Base-by-base conservation (phyloP, 2,113 vertebrate genomes). In the Phainopepla nitens region DNA sequence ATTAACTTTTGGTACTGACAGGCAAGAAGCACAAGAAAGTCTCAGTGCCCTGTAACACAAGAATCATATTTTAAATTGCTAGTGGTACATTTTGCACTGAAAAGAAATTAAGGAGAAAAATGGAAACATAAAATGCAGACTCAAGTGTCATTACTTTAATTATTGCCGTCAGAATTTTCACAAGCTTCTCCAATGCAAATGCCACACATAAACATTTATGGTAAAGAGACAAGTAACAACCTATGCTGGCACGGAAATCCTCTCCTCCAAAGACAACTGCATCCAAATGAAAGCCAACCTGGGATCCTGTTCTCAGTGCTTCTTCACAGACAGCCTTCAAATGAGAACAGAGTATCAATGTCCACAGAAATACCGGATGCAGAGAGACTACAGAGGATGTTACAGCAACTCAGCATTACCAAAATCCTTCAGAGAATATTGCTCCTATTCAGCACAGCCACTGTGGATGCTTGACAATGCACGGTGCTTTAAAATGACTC, bases 161-260 rank as follows among this genome's bases (percentile, higher is more conserved):
- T 68, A 54, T 15, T 50, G 25, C 49, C 42, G 51, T 53, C 6
- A 4, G 53, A 64, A 84, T 82, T 71, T 56, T 28, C n/a, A 9
- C 0, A 1, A 29, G 60, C 19, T 78, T 82, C 47, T 82, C 36
- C 56, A 44, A 13, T 4, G 35, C 45, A 86, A 81, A 73, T 36
- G 36, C 31, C 35, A 29, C 20, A 47, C 3, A 2, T 35, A 86
- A 92, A 80, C 41, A 44, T 66, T 68, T 82, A 49, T 16, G 90
- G 25, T 11, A 90, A 95, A 87, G 21, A 92, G 31, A 39, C 47
- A 95, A 81, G 66, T 82, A 79, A 78, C 82, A 97, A 99, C 99
- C 99, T 99, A 99, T 99, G 97, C 99, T 99, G 98, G 99, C 99
- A 94, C 99, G 99, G 96, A 99, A 99, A 98, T 99, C 99, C 92